Percentiles rank a stretch among this genome's conserved stretches.
Evolutionary conservation across 2,888 invertebrate genomes (phyloP).

Genomic region (Brassicogethes aeneus): DNA sequence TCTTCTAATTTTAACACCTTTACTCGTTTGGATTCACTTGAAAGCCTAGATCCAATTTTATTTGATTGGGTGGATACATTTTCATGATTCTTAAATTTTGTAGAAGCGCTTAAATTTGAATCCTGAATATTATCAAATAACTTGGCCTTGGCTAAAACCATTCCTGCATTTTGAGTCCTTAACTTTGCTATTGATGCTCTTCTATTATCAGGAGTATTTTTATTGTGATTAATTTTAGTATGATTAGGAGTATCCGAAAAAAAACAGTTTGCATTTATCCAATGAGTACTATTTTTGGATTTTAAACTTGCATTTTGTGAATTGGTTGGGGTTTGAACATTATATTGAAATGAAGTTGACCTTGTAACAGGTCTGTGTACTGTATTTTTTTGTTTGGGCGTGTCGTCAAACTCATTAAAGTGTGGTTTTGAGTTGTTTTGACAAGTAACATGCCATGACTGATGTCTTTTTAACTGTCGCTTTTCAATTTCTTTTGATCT

Average conservation of each 20-base stretch:
- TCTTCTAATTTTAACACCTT: constrained; percentile 26
- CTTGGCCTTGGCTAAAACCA: constrained; percentile 70
- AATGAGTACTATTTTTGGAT: constrained; percentile 22
- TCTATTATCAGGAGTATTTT: constrained; percentile 49
- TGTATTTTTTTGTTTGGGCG: constrained; percentile 46
- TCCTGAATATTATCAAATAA: constrained; percentile 51
- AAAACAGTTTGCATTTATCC: constrained; percentile 39
- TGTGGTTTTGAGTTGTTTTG: background rate
- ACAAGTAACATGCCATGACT: constrained; percentile 59
- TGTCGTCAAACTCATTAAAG: constrained; percentile 11
- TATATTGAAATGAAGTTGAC: constrained; percentile 4
- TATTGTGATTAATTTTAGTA: constrained; percentile 44
- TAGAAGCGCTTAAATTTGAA: constrained; percentile 21
- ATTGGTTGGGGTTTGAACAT: constrained; percentile 1
- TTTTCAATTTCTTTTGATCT: constrained; percentile 53
- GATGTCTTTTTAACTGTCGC: constrained; percentile 43
- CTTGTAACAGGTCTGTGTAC: constrained; percentile 39
- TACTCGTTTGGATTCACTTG: constrained; percentile 19
- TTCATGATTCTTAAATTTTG: background rate
- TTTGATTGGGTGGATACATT: constrained; percentile 10
- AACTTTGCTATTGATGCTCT: constrained; percentile 66
- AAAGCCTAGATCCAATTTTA: constrained; percentile 14
- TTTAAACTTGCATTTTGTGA: background rate
- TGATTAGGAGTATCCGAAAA: constrained; percentile 38
- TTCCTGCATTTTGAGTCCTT: constrained; percentile 67